Conservation (phyloP, 2,888 invertebrate species). For the Acleris sparsana region DNA sequence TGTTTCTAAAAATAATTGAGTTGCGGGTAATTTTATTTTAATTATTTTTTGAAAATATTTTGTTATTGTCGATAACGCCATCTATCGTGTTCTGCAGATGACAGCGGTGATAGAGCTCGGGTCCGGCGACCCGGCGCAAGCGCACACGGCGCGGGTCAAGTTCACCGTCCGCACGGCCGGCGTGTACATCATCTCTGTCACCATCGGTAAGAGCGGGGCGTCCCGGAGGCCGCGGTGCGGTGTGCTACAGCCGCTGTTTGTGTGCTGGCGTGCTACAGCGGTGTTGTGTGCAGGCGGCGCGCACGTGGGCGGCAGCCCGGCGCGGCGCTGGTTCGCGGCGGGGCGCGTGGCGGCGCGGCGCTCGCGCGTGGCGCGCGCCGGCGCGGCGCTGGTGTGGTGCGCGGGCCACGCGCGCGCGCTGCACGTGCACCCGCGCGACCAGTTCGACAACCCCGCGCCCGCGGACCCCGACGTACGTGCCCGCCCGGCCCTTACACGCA, state of each 20-base stretch:
- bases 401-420: conserved; percentile 89
- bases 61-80: no score
- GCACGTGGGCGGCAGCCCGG: conserved; percentile 93
- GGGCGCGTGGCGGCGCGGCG: conserved; percentile 93
- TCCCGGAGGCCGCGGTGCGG: no score
- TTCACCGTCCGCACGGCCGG: conserved; percentile 97
- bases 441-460: conserved; percentile 86
- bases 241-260: no score
- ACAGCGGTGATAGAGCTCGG: conserved; percentile 94
- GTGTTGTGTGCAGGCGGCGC: conserved; percentile 78
- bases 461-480: conserved; percentile 25
- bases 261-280: no score
- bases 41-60: no score
- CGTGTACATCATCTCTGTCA: conserved; percentile 92
- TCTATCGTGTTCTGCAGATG: conserved; percentile 75
- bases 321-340: conserved; percentile 91
- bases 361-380: conserved; percentile 86
- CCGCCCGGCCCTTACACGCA: no score
- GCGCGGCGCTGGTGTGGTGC: conserved; percentile 90
- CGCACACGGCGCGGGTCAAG: conserved; percentile 94
- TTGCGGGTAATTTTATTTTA: no score
- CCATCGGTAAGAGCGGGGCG: conserved; percentile 89
- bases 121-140: conserved; percentile 93
- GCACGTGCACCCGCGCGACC: conserved; percentile 91
- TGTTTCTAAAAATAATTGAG: no score